phyloP scores from a whole-genome alignment of 2,888 invertebrate genomes.

The Gibbula magus region DNA sequence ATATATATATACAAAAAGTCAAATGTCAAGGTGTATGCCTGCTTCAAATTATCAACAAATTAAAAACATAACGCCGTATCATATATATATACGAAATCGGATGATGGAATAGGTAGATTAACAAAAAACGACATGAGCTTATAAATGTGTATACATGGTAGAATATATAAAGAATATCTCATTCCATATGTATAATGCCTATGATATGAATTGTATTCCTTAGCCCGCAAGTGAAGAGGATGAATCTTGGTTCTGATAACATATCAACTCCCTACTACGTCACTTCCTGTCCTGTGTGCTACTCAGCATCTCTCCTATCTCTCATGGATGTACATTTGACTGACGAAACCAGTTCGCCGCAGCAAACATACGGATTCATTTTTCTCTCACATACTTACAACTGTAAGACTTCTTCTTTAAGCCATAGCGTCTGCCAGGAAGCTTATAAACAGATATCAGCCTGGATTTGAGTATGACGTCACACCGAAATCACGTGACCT shows the following conservation, averaged over 20 bases:
- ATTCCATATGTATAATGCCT: no score
- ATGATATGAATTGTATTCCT: neutral
- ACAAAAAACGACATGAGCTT: no score
- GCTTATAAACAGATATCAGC: neutral
- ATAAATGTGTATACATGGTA: no score
- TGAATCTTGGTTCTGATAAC: neutral
- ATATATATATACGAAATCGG: no score
- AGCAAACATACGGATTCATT: slow-evolving; percentile 9
- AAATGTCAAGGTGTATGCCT: no score
- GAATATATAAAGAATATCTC: no score
- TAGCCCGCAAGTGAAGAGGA: slow-evolving; percentile 3
- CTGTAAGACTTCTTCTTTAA: neutral
- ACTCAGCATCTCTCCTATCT: slow-evolving; percentile 3
- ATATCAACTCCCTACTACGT: slow-evolving; percentile 10
- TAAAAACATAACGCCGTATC: no score
- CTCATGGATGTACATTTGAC: slow-evolving; percentile 6
- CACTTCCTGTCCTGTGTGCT: slow-evolving; percentile 15
- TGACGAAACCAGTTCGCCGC: neutral
- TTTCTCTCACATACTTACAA: slow-evolving; percentile 1
- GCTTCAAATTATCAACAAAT: no score
- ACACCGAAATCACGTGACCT: neutral
- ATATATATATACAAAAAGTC: no score
- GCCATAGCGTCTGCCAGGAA: neutral
- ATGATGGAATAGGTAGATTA: no score
- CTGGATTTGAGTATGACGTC: neutral